Base-by-base conservation (phyloP, 2,113 vertebrate genomes). In the Sarotherodon lohbergeri region DNA sequence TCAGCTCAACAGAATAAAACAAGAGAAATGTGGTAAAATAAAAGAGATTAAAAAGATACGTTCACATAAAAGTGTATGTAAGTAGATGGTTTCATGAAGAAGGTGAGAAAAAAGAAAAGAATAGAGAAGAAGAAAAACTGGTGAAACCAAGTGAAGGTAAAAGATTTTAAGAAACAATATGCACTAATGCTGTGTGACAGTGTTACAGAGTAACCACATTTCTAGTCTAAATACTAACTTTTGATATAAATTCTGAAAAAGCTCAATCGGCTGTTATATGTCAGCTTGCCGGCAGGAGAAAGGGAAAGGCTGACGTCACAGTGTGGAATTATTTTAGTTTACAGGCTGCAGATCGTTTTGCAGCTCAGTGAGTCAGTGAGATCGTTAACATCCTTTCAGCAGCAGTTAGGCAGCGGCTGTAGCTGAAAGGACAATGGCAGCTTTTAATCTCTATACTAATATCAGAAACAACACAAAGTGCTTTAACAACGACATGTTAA, bases 11-110 rank as follows among this genome's bases (percentile, higher is more conserved):
- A 43, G 39, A 43, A 43, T 43, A 43, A 71, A 71, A 24, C 7
- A 5, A 71, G n/a, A 71, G 66, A 46, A 73, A 73, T 1, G 22
- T 9, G n/a, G 22, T 73, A 10, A 46, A 24, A 73, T 16, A 46
- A 9, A 68, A 73, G 16, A 50, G 5, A 73, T 9, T 46, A 73
- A 13, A 68, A 22, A 39, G 34, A 68, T 34, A 11, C 59, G 34
- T 39, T 22, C 19, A 66, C 61, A 66, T 39, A 0, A 39, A 66
- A 0, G 3, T 34, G 29, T 19, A 0, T 39, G 32, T n/a, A 66
- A 66, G 34, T 5, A 39, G 34, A 68, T 22, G 19, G 6, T 39
- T 68, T 68, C 41, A 41, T 41, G 63, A 68, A 39, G 63, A 68
- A 68, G 34, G 34, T 39, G 63, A 41, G 63, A 39, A 61, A 61